Evolutionary conservation across 53 echinoderm and acorn worm species (phyloP).

Genomic region (Echinometra lucunter): DNA sequence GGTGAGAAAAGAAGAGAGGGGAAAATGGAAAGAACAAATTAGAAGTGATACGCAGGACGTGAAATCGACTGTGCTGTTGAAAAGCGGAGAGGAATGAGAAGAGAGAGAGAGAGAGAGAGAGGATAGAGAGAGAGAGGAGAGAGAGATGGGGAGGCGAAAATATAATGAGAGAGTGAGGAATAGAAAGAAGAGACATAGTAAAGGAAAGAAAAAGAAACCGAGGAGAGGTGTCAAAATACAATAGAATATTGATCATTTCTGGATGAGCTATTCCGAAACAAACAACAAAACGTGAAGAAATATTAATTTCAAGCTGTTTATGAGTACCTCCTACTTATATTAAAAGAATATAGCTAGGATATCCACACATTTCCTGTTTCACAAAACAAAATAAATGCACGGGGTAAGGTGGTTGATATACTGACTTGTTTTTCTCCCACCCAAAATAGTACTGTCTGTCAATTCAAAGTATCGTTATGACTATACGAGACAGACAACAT

Average conservation of each 20-base stretch:
- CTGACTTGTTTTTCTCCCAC: not conserved
- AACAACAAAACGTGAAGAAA: not conserved
- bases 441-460: not conserved
- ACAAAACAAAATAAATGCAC: not conserved
- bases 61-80: too few species aligned
- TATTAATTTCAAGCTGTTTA: not conserved
- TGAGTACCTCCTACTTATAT: not conserved
- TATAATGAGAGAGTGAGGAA: too few species aligned
- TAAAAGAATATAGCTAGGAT: not conserved
- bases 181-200: too few species aligned
- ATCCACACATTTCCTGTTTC: not conserved
- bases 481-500: slow-evolving; percentile 1
- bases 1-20: not conserved
- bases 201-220: too few species aligned
- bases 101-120: too few species aligned
- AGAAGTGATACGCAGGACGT: not conserved
- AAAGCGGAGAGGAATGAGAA: too few species aligned
- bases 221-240: too few species aligned
- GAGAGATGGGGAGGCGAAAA: too few species aligned
- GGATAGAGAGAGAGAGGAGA: too few species aligned
- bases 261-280: not conserved
- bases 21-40: not conserved
- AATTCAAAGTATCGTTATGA: not conserved
- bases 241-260: not conserved
- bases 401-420: not conserved